phyloP scores from a whole-genome alignment of 2,113 vertebrate species.

The Urocitellus parryii region DNA sequence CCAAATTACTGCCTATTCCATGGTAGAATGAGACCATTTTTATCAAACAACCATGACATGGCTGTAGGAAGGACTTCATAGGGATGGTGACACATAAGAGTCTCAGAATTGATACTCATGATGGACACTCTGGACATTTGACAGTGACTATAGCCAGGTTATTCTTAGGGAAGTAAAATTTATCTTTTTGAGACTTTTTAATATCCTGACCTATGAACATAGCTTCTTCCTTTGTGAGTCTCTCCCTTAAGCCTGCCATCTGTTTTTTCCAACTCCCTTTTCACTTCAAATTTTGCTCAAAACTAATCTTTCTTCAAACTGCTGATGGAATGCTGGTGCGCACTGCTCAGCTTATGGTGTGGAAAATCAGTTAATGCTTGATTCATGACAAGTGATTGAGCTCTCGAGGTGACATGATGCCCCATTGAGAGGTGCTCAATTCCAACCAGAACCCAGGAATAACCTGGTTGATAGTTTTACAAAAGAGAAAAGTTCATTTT shows the following conservation, averaged over 20 bases:
- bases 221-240: background rate
- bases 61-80: background rate
- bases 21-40: background rate
- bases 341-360: background rate
- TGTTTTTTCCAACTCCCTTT: background rate
- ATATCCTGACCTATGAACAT: background rate
- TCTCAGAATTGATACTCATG: background rate
- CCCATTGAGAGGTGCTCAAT: background rate
- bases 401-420: background rate
- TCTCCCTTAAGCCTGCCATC: background rate
- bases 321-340: background rate
- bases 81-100: background rate
- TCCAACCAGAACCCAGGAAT: background rate
- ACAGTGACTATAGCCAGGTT: background rate
- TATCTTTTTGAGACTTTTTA: background rate
- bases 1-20: background rate
- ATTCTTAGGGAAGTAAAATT: background rate
- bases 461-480: background rate
- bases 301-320: background rate
- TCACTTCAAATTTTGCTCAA: background rate
- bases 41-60: background rate
- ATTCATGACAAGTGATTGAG: background rate
- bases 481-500: background rate
- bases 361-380: constrained; percentile 1
- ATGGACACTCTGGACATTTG: too few relatives aligned